phyloP scores from a whole-genome alignment of 2,797 vertebrate genomes.

The Poeciliopsis presidionis region DNA sequence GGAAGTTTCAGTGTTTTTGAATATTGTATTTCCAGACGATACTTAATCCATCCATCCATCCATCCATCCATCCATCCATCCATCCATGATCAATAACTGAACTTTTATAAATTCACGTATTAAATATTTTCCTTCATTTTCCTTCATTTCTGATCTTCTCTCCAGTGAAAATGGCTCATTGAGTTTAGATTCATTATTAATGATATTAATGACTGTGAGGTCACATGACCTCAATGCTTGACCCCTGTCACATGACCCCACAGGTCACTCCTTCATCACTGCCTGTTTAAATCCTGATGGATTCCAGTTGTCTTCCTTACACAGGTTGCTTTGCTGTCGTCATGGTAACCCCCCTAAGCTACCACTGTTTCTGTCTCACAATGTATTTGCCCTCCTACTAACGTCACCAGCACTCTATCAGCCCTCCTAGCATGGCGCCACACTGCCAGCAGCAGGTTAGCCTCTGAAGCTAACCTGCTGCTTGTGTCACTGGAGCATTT shows the following conservation, averaged over 20 bases:
- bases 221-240: neutral
- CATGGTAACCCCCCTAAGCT: conserved; percentile 59
- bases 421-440: conserved; percentile 18
- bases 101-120: too few species aligned
- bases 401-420: conserved; percentile 5
- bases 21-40: neutral
- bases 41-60: neutral
- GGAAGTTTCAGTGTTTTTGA: too few species aligned
- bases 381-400: conserved; percentile 13
- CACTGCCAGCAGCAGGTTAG: neutral
- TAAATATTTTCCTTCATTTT: neutral
- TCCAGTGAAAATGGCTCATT: neutral
- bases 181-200: neutral
- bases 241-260: neutral
- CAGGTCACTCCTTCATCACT: conserved; percentile 28
- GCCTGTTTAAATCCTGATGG: conserved; percentile 55
- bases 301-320: conserved; percentile 60
- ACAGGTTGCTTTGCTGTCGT: conserved; percentile 62
- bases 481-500: too few species aligned
- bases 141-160: neutral
- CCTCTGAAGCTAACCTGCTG: neutral
- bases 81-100: too few species aligned
- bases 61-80: too few species aligned
- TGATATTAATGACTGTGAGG: neutral
- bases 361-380: conserved; percentile 35